Evolutionary conservation across 2,797 vertebrate species (phyloP), one percentile per base, ranked within the genome.

Genomic region (Oreochromis mossambicus): DNA sequence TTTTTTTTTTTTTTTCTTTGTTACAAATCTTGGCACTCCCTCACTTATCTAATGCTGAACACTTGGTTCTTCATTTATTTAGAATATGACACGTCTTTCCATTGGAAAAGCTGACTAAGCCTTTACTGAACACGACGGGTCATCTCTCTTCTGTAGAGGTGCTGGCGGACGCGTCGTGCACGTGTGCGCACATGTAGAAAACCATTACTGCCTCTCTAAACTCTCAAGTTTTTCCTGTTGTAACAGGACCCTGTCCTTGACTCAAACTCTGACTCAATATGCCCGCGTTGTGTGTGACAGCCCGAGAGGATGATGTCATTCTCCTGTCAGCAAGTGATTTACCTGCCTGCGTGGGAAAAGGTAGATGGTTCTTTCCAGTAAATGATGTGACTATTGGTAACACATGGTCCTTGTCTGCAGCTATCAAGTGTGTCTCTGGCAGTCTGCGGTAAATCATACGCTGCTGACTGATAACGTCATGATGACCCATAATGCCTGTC

Each of bases 21-120:
- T 80, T 86, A 84, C 84, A 84, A 91, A 91, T 89, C 90, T 85
- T 86, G 77, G 52, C 87, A 79, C 86, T n/a, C 13, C 55, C 81
- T 79, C 32, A 6, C 85, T 94, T 94, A 94, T 95, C 94, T 95
- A 92, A 95, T 92, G 83, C 87, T 26, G 73, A 90, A 91, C 88
- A 86, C 93, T 95, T 95, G 94, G 93, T 92, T 90, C 91, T 92
- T 56, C 41, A 80, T 84, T 90, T 95, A 93, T 95, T 92, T 88
- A 91, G 89, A 89, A 87, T 92, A 91, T 93, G 94, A 92, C 94
- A 86, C 85, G 87, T 91, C 89, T 93, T 94, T 95, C 94, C 86
- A 82, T 92, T 90, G 84, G 87, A 73, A 83, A 84, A 88, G 92
- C 93, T 94, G 95, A 95, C 91, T 92, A 93, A 94, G 90, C 90